Evolutionary conservation across 1,140 invertebrate genomes (phyloP), one percentile per base, ranked within the genome.

Genomic region (Nautilus pompilius): DNA sequence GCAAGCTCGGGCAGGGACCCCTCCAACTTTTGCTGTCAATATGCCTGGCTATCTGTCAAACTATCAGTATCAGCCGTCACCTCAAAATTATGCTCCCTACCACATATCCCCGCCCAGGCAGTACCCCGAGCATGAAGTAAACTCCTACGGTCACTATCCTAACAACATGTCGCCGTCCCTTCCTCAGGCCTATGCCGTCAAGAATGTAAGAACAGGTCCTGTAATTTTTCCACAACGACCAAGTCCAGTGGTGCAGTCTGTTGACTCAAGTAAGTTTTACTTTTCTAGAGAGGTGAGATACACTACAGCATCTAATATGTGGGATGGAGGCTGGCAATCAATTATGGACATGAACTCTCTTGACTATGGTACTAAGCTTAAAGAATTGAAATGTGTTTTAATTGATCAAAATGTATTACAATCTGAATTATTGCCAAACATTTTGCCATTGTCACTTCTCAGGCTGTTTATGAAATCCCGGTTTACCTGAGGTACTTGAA

Each of bases 41-140:
- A 56, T 57, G 20, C 53, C 59, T 58, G 45, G 22, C 13, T 64
- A 64, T 29, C 51, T 55, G 29, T 58, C 34, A 22, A 24, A 36
- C n/a, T 45, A 41, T 36, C 54, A 41, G 17, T 13, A 34, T 26
- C 45, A 61, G 54, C 46, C 61, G 33, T 30, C 55, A 13, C 36
- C 55, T 36, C 20, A 48, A 30, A 63, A 61, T 62, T 34, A 63
- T 56, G 4, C n/a, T n/a, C n/a, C n/a, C n/a, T n/a, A n/a, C 58
- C 6, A 15, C 17, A 58, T 67, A 53, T 71, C 69, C 4, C 69
- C 69, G 15, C 69, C 65, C 0, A 55, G 46, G 22, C 63, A 62
- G 29, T n/a, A n/a, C n/a, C n/a, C n/a, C n/a, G n/a, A n/a, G 10
- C 29, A 24, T 28, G 29, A 4, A 13, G n/a, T 29, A 29, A 22